Base-by-base conservation (phyloP, 2,797 vertebrate species). In the Podargus strigoides region DNA sequence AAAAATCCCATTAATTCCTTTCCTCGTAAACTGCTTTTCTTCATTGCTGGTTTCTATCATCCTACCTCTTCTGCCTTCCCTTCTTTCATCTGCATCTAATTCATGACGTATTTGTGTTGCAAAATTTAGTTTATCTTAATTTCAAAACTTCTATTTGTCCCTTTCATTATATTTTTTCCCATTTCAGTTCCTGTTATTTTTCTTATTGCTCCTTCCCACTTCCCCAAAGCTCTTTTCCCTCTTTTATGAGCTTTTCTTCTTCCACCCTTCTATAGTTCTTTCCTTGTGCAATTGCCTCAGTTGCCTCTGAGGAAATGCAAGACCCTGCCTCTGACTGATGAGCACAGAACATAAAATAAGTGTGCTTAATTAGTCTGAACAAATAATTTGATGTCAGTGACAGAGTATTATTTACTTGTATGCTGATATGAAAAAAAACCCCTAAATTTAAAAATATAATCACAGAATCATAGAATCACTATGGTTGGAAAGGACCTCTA, bases 341-440 rank as follows among this genome's bases (percentile, higher is more conserved):
- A 80, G 77, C 23, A 52, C 2, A 63, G 6, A 66, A 41, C 8
- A 39, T 64, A 37, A 5, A 13, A 81, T 67, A 72, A 10, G 3
- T 67, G 3, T 39, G 2, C 4, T 64, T 77, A 49, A n/a, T 49
- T 10, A 44, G 13, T 56, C 21, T 44, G 19, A 9, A 44, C 6
- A 85, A 60, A 15, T 42, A 46, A 16, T 14, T 28, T 50, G 14
- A 34, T 37, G 8, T 26, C 41, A 80, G n/a, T 58, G 37, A 36
- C 6, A 50, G 8, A 6, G 4, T 62, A n/a, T 10, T 9, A 16
- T 55, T 62, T 34, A 6, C 3, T 46, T 19, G 1, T 10, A 27
- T 7, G 7, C 1, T 28, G 58, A 27, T 34, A 58, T 30, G 24
- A 8, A 19, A 30, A 55, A 56, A 22, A 0, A 2, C 11, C 8